These are phyloP conservation scores for Rhaphigaster nebulosa DNA, from an alignment of 2,888 invertebrate genomes.

Conservation along the genomic window DNA sequence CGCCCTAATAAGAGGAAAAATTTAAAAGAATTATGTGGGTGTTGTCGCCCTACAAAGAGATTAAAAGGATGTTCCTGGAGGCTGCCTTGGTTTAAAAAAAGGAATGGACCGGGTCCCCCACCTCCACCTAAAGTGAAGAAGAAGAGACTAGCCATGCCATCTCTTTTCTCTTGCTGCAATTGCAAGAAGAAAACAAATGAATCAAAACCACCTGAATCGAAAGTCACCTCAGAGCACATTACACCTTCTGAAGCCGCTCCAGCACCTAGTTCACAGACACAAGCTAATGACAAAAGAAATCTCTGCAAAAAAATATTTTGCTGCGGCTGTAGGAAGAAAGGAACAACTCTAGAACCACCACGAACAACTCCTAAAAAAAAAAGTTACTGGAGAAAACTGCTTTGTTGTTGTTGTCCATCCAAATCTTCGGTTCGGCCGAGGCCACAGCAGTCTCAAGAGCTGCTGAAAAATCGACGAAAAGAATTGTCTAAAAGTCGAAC, in stretches of 20 bases:
- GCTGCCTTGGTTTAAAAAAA: conserved; percentile 49
- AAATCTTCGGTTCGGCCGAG: neutral
- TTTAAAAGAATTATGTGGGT: neutral
- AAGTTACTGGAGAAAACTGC: neutral
- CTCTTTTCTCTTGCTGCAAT: conserved; percentile 9
- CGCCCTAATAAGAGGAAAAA: conserved; percentile 10
- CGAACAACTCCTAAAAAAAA: neutral
- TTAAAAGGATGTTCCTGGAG: conserved; percentile 31
- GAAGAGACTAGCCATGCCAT: neutral
- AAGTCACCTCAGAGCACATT: neutral
- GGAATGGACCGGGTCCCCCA: conserved; percentile 35
- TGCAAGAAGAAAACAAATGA: neutral
- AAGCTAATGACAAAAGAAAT: neutral
- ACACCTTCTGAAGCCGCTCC: neutral
- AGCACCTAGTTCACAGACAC: neutral
- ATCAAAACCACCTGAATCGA: neutral
- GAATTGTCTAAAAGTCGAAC: conserved; percentile 36
- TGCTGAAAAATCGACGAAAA: conserved; percentile 4
- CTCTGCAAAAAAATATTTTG: conserved; percentile 44
- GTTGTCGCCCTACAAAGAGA: neutral
- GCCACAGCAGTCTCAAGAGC: conserved; percentile 39
- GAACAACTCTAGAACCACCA: neutral
- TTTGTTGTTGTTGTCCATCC: neutral
- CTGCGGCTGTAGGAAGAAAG: conserved; percentile 14
- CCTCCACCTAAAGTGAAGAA: conserved; percentile 21